These are phyloP conservation scores for Zootermopsis nevadensis DNA, from an alignment of 2,888 invertebrate genomes.

Conservation along the genomic window DNA sequence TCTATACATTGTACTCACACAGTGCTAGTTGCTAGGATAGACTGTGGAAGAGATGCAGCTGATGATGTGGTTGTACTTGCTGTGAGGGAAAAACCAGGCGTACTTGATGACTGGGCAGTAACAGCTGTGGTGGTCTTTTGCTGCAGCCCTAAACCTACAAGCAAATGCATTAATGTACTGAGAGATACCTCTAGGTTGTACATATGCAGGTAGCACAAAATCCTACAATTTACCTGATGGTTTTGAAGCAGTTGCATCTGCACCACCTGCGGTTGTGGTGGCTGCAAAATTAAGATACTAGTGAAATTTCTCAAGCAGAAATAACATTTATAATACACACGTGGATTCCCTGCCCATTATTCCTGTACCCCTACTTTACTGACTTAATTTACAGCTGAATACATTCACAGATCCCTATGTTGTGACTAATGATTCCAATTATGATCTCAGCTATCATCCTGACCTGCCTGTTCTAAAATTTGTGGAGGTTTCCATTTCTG, in stretches of 20 bases:
- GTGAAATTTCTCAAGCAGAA: neutral
- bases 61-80: constrained; percentile 46
- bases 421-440: neutral
- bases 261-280: neutral
- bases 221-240: constrained; percentile 15
- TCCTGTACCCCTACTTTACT: too few species aligned
- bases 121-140: constrained; percentile 27
- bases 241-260: constrained; percentile 9
- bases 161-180: neutral
- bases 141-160: neutral
- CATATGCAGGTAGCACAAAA: neutral
- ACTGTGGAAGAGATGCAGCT: constrained; percentile 57
- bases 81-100: constrained; percentile 40
- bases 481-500: too few species aligned
- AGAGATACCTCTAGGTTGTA: neutral
- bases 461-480: too few species aligned
- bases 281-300: neutral
- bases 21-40: constrained; percentile 33
- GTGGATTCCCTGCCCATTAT: neutral
- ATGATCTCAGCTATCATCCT: too few species aligned
- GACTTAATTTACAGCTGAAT: neutral
- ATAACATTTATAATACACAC: neutral
- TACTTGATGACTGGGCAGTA: neutral
- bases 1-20: constrained; percentile 1
- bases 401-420: neutral